Conservation (phyloP, 1,140 invertebrate species). For the Sminthurinus signatus region DNA sequence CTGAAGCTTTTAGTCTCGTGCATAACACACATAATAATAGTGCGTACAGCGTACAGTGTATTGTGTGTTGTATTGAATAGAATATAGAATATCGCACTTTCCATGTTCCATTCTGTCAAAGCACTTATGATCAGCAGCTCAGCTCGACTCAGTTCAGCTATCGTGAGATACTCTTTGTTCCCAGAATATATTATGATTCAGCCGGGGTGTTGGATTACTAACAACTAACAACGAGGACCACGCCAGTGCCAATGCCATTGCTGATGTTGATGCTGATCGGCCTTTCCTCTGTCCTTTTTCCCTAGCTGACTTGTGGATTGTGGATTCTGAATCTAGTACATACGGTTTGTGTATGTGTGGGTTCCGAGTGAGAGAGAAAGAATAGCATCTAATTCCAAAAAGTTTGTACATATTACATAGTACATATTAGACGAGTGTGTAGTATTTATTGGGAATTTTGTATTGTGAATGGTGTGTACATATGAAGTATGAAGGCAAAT, state of each 20-base stretch:
- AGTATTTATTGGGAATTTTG: no score
- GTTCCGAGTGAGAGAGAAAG: not conserved
- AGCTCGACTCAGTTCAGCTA: no score
- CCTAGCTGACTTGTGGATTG: not conserved
- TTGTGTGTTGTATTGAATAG: no score
- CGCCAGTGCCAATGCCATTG: conserved; percentile 9
- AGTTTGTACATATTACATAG: no score
- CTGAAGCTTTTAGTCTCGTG: conserved; percentile 1
- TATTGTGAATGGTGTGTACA: not conserved
- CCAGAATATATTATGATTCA: not conserved
- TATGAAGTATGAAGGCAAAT: not conserved
- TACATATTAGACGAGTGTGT: no score
- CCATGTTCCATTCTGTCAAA: not conserved
- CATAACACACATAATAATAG: no score
- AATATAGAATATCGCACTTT: not conserved
- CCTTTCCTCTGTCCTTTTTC: not conserved
- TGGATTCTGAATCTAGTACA: no score
- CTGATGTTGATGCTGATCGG: not conserved
- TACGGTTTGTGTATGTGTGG: conserved; percentile 2
- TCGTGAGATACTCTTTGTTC: conserved; percentile 12
- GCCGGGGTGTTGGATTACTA: conserved; percentile 24
- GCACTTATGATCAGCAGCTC: conserved; percentile 4
- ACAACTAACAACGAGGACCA: not conserved
- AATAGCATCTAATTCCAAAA: no score
- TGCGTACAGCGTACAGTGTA: not conserved